A percentile compares a stretch with the other conserved stretches of the same genome.
Evolutionary conservation across 1,140 invertebrate species (phyloP).

Genomic region (Paraescarpia echinospica): DNA sequence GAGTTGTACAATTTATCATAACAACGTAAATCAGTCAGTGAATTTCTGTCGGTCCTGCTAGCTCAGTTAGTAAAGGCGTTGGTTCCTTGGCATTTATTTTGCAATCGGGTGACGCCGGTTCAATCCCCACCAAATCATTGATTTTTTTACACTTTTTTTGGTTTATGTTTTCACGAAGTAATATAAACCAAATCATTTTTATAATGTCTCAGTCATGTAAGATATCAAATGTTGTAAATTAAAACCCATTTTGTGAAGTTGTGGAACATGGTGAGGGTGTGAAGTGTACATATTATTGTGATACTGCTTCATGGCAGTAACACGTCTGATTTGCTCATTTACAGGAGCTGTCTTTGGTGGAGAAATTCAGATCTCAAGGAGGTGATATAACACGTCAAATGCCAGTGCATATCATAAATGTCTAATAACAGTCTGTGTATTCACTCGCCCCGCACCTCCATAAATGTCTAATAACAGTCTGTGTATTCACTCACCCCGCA

Average conservation of each 20-base stretch:
- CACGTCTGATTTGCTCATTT: slow-evolving; percentile 5
- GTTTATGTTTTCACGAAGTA: neutral
- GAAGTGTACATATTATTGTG: neutral
- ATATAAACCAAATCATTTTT: too few species aligned
- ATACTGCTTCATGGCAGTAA: neutral
- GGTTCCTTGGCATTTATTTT: too few species aligned
- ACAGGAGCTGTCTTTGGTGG: slow-evolving; percentile 82
- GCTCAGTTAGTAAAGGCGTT: too few species aligned
- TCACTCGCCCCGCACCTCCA: too few species aligned
- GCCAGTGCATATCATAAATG: neutral
- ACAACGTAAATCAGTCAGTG: too few species aligned
- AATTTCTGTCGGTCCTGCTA: too few species aligned
- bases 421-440: too few species aligned
- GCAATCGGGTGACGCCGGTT: too few species aligned
- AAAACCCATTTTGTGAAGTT: neutral
- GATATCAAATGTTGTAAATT: neutral
- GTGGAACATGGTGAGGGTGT: neutral
- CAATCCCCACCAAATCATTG: too few species aligned
- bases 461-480: too few species aligned
- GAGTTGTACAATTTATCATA: too few species aligned
- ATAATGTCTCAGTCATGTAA: neutral
- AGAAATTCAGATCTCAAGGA: slow-evolving; percentile 93
- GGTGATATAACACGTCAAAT: slow-evolving; percentile 57
- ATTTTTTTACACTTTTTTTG: neutral
- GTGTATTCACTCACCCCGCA: too few species aligned